Conservation (phyloP, 1,140 invertebrate species). For the Drosophila tsacasi region DNA sequence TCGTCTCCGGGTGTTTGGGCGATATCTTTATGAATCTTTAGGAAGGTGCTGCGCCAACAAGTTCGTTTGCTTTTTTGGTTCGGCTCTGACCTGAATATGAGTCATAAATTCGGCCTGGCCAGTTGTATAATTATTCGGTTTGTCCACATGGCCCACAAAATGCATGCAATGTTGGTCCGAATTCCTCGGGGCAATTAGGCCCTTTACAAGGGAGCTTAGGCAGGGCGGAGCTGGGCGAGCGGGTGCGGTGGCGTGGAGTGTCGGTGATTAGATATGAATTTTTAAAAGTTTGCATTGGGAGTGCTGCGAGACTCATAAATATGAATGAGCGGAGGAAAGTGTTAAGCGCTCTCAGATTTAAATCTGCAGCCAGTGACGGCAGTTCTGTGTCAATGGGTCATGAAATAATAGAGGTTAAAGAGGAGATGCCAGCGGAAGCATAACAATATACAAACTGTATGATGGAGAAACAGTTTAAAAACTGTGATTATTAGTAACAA, state of each 20-base stretch:
- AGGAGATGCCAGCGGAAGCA: neutral
- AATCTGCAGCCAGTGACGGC: conserved; percentile 7
- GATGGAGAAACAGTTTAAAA: neutral
- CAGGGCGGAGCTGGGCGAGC: neutral
- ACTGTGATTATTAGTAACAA: neutral
- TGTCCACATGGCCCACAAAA: conserved; percentile 39
- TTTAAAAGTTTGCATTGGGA: conserved; percentile 24
- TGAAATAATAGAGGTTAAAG: conserved; percentile 13
- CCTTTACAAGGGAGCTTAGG: conserved; percentile 26
- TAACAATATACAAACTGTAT: neutral
- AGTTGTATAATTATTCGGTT: conserved; percentile 36
- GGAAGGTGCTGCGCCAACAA: conserved; percentile 28
- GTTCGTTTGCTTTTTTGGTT: conserved; percentile 31
- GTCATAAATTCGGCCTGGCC: conserved; percentile 32
- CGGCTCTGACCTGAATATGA: conserved; percentile 42
- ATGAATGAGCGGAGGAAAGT: conserved; percentile 22
- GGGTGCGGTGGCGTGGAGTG: neutral
- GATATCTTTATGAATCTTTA: conserved; percentile 40
- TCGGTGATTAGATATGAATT: conserved; percentile 46
- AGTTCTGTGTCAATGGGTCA: conserved; percentile 45
- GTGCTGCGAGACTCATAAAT: conserved; percentile 16
- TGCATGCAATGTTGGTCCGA: conserved; percentile 31
- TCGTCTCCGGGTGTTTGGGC: conserved; percentile 19
- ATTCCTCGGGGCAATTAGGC: conserved; percentile 41
- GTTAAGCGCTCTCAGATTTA: conserved; percentile 13